A percentile compares a stretch with the other conserved stretches of the same genome.
Conservation (phyloP, 2,797 vertebrate genomes). For the Etheostoma perlongum region DNA sequence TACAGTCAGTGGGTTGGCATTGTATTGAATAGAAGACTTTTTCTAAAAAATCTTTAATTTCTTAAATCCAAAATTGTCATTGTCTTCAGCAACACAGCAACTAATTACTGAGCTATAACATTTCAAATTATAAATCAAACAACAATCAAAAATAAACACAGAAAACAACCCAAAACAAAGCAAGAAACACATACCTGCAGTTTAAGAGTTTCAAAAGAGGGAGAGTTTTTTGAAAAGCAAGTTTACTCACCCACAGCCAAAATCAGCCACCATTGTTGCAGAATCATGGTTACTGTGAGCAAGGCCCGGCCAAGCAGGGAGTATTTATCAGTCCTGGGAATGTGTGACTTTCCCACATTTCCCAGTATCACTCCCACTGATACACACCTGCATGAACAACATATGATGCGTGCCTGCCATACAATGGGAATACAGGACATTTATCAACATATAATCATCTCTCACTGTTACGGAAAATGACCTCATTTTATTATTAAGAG, state of each 20-base stretch:
- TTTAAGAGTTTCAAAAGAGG: no score
- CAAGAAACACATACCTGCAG: background rate
- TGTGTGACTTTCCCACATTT: slow-evolving; percentile 71
- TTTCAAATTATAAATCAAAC: background rate
- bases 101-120: background rate
- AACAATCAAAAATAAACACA: background rate
- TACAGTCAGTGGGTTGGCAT: background rate
- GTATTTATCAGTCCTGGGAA: slow-evolving; percentile 69
- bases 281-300: slow-evolving; percentile 52
- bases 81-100: background rate
- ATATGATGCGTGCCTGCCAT: slow-evolving; percentile 2
- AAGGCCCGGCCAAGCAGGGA: slow-evolving; percentile 14
- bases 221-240: background rate
- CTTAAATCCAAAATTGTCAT: background rate
- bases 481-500: background rate
- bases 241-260: slow-evolving; percentile 64
- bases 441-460: slow-evolving; percentile 8
- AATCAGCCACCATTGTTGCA: slow-evolving; percentile 27
- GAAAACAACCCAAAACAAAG: background rate
- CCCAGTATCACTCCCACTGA: slow-evolving; percentile 72
- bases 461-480: background rate
- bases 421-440: slow-evolving; percentile 19
- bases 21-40: background rate
- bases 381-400: slow-evolving; percentile 68
- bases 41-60: background rate